Evolutionary conservation across 2,888 invertebrate genomes (phyloP), one percentile per base, ranked within the genome.

Genomic region (Rotaria socialis): DNA sequence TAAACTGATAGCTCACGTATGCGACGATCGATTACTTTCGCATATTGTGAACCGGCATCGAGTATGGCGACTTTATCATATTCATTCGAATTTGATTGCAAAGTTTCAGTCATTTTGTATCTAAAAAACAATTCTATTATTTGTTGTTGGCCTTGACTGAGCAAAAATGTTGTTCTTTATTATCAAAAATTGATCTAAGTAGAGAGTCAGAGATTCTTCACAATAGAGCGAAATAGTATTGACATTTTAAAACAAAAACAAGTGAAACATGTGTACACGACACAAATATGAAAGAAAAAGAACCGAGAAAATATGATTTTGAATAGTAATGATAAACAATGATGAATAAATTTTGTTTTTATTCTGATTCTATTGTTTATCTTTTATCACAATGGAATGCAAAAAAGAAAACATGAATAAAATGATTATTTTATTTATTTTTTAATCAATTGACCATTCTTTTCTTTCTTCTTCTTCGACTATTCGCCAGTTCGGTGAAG

Each of bases 401-500:
- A 35, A 67, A 67, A 67, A 35, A 35, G 7, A 22, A 22, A 55
- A 22, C 55, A 55, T 22, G 4, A 55, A 55, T 7, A 55, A 55
- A 22, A 55, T 22, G 55, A 22, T 55, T 22, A 6, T 55, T 35
- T 35, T 35, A 35, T 35, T 35, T 35, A 35, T 35, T 35, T 35
- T 35, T 55, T 22, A 55, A 55, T 80, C 80, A 90, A 94, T 95
- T 22, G 80, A 80, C 86, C 86, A 86, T 80, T 84, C 74, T 35
- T 84, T 85, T 86, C 88, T 67, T 41, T 90, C 89, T 75, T 90
- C 88, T 87, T 90, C 90, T 80, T 88, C 88, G 67, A 91, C 88
- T 41, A 91, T 86, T 60, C 87, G 88, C 92, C 92, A 92, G 88
- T 92, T 92, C 19, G 92, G 92, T n/a, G 92, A 97, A 67, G 93